Base-by-base conservation (phyloP, 2,888 invertebrate genomes). In the Liodrosophila aerea region DNA sequence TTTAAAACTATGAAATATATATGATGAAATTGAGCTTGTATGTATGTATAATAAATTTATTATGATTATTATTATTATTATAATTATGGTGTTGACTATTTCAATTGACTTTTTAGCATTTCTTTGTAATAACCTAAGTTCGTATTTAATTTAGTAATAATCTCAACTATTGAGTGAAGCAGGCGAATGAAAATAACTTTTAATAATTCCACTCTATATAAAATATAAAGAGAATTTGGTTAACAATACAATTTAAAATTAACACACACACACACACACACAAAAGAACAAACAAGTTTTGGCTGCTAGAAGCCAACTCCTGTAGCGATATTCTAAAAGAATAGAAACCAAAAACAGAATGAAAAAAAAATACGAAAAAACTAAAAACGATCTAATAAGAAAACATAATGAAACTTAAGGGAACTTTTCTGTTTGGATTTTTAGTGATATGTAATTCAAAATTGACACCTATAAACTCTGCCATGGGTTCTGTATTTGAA, bases 301-400 rank as follows among this genome's bases (percentile, higher is more conserved):
- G 75, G 80, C 37, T 59, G 60, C 50, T 75, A 62, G 67, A 22
- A 65, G 67, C 66, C 62, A 66, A 67, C 46, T 75, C 61, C 72
- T 67, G 76, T 77, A 82, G 80, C 62, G 80, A 76, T 77, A 77
- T 77, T 77, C 83, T 82, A 76, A 82, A 82, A 72, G 75, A 82
- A 61, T 43, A 50, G 59, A 54, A 49, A 30, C 13, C 33, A 46
- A 52, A 46, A 47, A 37, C 29, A 56, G 37, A 61, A 50, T 16
- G 16, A 39, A 76, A 65, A 61, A 44, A 50, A 56, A 51, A 29
- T 56, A 49, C 47, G 56, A 34, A 49, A 18, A 56, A 33, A 16
- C n/a, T 31, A 49, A 47, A 22, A 22, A 22, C 5, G 22, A 52
- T 54, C 47, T 58, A 61, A 71, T n/a, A n/a, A n/a, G n/a, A n/a